Evolutionary conservation across 1,140 invertebrate species (phyloP), one percentile per base, ranked within the genome.

Genomic region (Zaprionus tsacasi): DNA sequence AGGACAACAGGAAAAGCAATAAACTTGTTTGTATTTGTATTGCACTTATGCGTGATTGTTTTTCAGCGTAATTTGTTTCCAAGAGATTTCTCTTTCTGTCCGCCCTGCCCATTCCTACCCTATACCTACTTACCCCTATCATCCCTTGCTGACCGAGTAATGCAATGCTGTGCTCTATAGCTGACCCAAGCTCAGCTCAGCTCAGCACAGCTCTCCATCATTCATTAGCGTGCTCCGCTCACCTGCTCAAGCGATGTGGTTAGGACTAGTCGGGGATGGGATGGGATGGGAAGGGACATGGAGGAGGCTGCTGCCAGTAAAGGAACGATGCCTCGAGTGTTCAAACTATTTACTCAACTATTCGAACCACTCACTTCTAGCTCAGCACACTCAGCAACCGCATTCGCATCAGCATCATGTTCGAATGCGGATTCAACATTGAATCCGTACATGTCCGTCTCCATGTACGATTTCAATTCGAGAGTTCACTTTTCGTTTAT

Each of bases 11-110:
- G 68, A 81, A 81, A 81, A 81, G 73, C 79, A 81, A 81, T 81
- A 81, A 81, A 76, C 79, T 81, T 81, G 78, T 81, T 81, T 81
- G 79, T 81, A 81, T 81, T 81, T 81, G 79, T 81, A 81, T 81
- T 81, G 78, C 79, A 81, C 79, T 81, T 81, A 81, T 81, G 79
- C 78, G 73, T 81, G 79, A 81, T 81, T 81, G 79, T 79, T 81
- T 81, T 81, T 81, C 79, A 81, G 78, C 78, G 79, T 79, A 81
- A 81, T 81, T 81, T 81, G 79, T 72, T 81, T 81, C 76, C 80
- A 81, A 81, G 78, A 60, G 79, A 72, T 77, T 70, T 43, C 58
- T 64, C 76, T 67, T 45, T 25, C 76, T 67, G 50, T 25, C 30
- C 56, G 40, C 52, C 21, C 21, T 21, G 21, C 21, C 21, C 21